Conservation (phyloP, 2,888 invertebrate genomes). For the Chirona hameri region DNA sequence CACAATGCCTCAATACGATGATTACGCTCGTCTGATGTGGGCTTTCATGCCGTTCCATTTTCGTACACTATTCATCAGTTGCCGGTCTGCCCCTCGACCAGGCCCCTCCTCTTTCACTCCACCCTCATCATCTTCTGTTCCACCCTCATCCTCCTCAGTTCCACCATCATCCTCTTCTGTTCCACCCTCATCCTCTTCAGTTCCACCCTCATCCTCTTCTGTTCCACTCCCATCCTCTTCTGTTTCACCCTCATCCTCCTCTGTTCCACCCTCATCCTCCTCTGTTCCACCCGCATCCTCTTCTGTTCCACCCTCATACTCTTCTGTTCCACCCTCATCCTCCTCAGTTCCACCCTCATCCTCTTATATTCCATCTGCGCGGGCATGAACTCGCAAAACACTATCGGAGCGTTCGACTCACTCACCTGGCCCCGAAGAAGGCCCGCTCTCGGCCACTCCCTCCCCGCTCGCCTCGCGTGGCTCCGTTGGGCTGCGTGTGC, state of each 20-base stretch:
- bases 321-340: not conserved
- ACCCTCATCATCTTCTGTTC: not conserved
- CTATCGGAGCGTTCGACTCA: no score
- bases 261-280: not conserved
- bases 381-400: no score
- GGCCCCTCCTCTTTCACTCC: not conserved
- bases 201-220: not conserved
- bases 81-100: not conserved
- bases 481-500: not conserved
- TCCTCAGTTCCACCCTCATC: no score
- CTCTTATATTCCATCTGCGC: not conserved
- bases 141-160: not conserved
- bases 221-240: no score
- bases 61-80: not conserved
- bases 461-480: not conserved
- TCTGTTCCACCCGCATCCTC: not conserved
- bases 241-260: not conserved
- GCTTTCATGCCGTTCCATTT: not conserved
- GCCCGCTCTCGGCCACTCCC: no score
- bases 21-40: no score
- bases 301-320: no score
- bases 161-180: not conserved
- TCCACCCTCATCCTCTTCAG: no score
- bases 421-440: no score
- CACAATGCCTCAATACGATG: no score